Evolutionary conservation across 2,797 vertebrate species (phyloP), one percentile per base, ranked within the genome.

Genomic region (Manis crassicaudata): DNA sequence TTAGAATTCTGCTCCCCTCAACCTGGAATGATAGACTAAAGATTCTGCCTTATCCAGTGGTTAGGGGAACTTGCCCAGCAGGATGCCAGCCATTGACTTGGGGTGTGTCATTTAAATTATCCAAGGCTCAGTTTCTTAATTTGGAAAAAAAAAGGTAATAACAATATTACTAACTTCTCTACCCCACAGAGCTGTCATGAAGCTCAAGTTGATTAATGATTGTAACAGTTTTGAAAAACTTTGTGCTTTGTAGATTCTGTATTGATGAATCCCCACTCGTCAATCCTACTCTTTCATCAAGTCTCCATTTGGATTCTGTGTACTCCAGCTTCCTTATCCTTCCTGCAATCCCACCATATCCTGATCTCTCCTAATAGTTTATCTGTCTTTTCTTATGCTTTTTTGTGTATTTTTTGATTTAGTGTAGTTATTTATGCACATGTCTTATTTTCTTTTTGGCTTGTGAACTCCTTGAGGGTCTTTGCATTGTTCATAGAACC

Each of bases 401-500:
- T 77, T 79, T 84, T 73, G 14, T 32, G 58, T 87, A 35, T 88
- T 73, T 95, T 94, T 90, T 27, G 68, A 8, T 85, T 77, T 90
- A 17, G 8, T 56, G 12, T 79, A 29, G 13, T 60, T 73, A 43
- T 79, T 92, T 80, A 77, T 92, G 6, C 20, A 52, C 3, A 4
- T 67, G 63, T 65, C n/a, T 84, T 70, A 52, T 77, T 96, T 96
- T 83, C 29, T 25, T 88, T 91, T 82, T 62, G 75, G 23, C n/a
- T 43, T 46, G 10, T 79, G 65, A 94, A 43, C 7, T 89, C 17
- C 25, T 52, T 76, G 85, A 62, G 56, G 83, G 25, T 5, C 40
- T 92, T 79, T 81, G 43, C 7, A 1, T 23, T 94, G 29, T 37
- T 89, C 88, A 84, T 2, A 81, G 76, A 72, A 86, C 37, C 73